Evolutionary conservation across 2,797 vertebrate genomes (phyloP), one percentile per base, ranked within the genome.

Genomic region (Pogonophryne albipinna): DNA sequence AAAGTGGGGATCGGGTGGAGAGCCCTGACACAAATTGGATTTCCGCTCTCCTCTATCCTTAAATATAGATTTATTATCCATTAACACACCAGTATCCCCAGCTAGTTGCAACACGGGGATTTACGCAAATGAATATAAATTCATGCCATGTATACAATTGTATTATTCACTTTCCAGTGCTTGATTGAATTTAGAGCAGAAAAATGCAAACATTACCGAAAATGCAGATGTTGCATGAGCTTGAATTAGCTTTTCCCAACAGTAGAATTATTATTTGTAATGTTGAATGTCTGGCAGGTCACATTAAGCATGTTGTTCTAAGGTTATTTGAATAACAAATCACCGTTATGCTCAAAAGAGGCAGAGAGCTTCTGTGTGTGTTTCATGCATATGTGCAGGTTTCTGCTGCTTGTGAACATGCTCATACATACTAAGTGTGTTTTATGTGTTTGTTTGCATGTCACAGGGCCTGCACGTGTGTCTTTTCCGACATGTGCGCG

Each of bases 41-140:
- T 93, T 90, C 80, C 78, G 2, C 90, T 88, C 82, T 86, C 85
- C 90, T 94, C 91, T 93, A 93, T 91, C 85, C 89, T 94, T 92
- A 93, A 92, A 94, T 93, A 92, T 93, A 92, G 85, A 93, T 92
- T 90, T 91, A 92, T 92, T 92, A 93, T 90, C 88, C 88, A 94
- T 92, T 93, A 93, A 90, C 88, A 82, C 82, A 66, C 84, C 77
- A 87, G 80, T 86, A 87, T 88, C 70, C 80, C 71, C 11, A 57
- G 73, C 84, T 78, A 64, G 80, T 86, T 84, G 82, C 78, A 80
- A 86, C 69, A 74, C 15, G 38, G 74, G 87, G 87, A 92, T 92
- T 90, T 88, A 65, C 69, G 73, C 27, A 71, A 85, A 91, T 92
- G 80, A 92, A 91, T 73, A 78, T 79, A 82, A 88, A 82, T 79